Base-by-base conservation (phyloP, 2,888 invertebrate species). In the Smittia sp. region DNA sequence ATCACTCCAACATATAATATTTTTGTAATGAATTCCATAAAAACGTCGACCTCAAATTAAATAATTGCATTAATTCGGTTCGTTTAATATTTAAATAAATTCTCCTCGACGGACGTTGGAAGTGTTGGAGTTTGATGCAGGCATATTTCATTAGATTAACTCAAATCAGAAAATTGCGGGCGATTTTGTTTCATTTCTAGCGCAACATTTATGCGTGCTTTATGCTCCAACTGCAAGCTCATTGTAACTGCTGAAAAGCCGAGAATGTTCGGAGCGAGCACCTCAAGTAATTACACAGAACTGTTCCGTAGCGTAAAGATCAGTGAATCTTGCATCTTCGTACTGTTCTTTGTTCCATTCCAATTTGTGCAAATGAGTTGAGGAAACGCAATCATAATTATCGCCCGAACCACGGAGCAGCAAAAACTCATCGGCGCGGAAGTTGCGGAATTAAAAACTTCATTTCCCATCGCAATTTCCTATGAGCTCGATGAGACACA, bases 1-100 rank as follows among this genome's bases (percentile, higher is more conserved):
- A 39, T 39, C 62, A 15, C 22, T 3, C 62, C n/a, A n/a, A 54
- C n/a, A 15, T 18, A 54, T 13, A 6, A 11, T 22, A 62, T 62
- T 11, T 62, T 3, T 62, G n/a, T 18, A 62, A 18, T 62, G 3
- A 18, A 18, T 62, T 62, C n/a, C 20, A 20, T 62, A 13, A 20
- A 65, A 65, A 32, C 13, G 20, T 11, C 22, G 62, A 62, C 62
- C 20, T 20, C 24, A 25, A 66, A 67, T 41, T 32, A 67, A 25
- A 69, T 69, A 69, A 69, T 69, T 69, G 69, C 46, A 69, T 69
- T 69, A 69, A 58, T 52, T 69, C 69, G 69, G 52, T 69, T 69
- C 69, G 69, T 69, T 69, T 41, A 69, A 46, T 69, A 69, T 69
- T 69, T 52, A 69, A 69, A 69, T 68, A 24, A 27, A 46, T 46